Base-by-base conservation (phyloP, 2,888 invertebrate species). In the Melinopterus prodromus region DNA sequence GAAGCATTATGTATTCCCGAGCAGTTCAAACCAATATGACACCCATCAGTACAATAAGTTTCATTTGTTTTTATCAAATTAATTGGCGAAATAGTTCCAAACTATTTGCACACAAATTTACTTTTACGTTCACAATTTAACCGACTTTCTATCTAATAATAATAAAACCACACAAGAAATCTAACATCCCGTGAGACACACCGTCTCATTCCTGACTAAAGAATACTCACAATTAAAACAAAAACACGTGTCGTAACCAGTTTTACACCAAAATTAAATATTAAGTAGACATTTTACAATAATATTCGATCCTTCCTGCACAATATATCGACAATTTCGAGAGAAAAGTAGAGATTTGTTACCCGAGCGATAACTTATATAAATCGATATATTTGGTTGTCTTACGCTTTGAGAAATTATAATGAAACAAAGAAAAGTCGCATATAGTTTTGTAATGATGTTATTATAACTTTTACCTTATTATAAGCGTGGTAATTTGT, bases 371-470 rank as follows among this genome's bases (percentile, higher is more conserved):
- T 7, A 53, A 53, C 7, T 12, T 53, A 53, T 26, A 53, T 7
- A 53, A 53, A 53, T 53, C 12, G 12, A 53, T 53, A 53, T 53
- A 35, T 74, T 74, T 74, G 74, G 26, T 74, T 36, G 72, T 35
- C n/a, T 74, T 35, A 71, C 12, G 16, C 35, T 71, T 71, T 71
- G 26, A 26, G 15, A 71, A 35, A 16, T 71, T 71, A 35, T 71
- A 71, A 71, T 35, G 37, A 74, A 74, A 26, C 9, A 7, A 74
- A 6, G 74, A 26, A 36, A 74, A 74, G 37, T 36, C 35, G 74
- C 74, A 74, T 74, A 74, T 74, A 74, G 74, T 74, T 74, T 74
- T 74, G 74, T 74, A 74, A 74, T n/a, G 37, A 74, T 74, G 74
- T 74, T 74, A 74, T 26, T 53, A 53, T 53, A 53, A 53, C 53